Conservation (phyloP, 2,113 vertebrate species). For the Elephantulus edwardii region DNA sequence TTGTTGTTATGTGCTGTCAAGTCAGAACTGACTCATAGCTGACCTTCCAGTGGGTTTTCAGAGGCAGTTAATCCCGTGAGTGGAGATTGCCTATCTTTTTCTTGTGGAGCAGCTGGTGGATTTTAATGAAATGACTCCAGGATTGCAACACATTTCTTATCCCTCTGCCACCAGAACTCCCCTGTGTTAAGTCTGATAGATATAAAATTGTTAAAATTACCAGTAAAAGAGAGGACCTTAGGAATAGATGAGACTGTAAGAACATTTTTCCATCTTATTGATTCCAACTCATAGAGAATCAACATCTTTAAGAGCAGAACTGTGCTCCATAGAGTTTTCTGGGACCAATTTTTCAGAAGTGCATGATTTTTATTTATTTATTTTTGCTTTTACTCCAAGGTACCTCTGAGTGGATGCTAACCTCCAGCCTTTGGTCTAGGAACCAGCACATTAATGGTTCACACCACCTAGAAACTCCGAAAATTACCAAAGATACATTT, state of each 20-base stretch:
- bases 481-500: neutral
- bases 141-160: no score
- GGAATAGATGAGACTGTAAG: neutral
- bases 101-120: no score
- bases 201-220: neutral
- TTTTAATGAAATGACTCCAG: no score
- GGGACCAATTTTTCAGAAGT: neutral
- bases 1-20: no score
- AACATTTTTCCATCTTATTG: neutral
- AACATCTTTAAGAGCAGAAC: neutral
- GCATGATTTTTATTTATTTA: no score
- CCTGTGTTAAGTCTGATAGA: neutral
- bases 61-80: no score
- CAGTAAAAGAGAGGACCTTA: neutral
- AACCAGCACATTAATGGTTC: neutral
- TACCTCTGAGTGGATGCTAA: neutral
- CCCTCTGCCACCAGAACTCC: no score
- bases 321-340: neutral
- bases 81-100: no score
- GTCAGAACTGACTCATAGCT: no score
- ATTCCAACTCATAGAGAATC: neutral
- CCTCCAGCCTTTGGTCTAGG: neutral
- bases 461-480: neutral
- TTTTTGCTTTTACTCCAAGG: no score
- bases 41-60: no score